phyloP scores from a whole-genome alignment of 2,113 vertebrate genomes.

The Lepus timidus region DNA sequence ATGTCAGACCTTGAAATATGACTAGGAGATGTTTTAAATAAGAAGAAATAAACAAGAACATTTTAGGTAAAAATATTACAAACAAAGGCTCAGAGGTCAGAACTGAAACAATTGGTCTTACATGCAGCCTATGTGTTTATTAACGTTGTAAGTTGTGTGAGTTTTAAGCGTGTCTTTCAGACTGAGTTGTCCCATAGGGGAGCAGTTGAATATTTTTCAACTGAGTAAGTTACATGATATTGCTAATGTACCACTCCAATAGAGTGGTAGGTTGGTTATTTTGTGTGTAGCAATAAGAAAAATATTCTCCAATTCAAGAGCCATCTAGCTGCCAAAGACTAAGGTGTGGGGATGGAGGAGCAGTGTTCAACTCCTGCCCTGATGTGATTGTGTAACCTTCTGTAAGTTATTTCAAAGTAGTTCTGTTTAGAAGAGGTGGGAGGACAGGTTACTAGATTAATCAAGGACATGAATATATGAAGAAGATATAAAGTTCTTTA shows the following conservation, averaged over 20 bases:
- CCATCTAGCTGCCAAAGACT: neutral
- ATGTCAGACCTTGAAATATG: neutral
- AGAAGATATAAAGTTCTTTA: neutral
- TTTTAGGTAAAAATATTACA: accelerated
- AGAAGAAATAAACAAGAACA: neutral
- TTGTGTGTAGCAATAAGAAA: neutral
- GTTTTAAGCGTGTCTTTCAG: neutral
- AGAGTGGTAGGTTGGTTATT: neutral
- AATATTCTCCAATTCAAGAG: neutral
- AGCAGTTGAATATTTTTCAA: neutral
- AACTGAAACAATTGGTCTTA: neutral
- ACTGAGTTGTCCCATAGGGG: neutral
- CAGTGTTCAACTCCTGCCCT: neutral
- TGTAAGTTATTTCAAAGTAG: neutral
- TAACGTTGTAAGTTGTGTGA: neutral
- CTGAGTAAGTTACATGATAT: neutral
- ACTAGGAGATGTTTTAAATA: neutral
- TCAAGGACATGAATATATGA: neutral
- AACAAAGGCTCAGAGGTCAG: neutral
- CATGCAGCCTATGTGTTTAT: accelerated
- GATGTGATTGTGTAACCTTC: neutral
- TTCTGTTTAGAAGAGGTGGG: neutral
- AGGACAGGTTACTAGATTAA: neutral
- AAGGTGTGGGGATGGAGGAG: too few species aligned
- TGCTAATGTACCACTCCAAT: accelerated